Evolutionary conservation across 2,797 vertebrate species (phyloP), one percentile per base, ranked within the genome.

Genomic region (Enteromius unitaeniatus): DNA sequence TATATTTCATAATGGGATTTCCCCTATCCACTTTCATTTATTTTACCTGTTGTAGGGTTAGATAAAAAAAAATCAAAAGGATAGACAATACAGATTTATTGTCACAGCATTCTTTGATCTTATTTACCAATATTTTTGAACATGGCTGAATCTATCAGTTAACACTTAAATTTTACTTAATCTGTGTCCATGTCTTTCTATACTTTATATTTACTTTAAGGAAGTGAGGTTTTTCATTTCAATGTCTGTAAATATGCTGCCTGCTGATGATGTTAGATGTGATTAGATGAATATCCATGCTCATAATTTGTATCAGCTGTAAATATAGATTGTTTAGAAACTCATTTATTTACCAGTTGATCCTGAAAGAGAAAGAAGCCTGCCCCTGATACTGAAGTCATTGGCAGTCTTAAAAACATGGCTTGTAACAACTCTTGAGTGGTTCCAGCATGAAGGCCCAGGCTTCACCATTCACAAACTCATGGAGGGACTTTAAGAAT

Each of bases 331-430:
- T 47, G 60, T 78, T 78, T 78, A 78, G 40, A 64, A 78, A 78
- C 76, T 78, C 42, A 47, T 65, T 78, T 78, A 78, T 78, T 78
- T 78, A 78, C 76, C 76, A 78, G 76, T 78, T 65, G 76, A 47
- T 78, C 58, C 76, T 78, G 76, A 78, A 34, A 78, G 76, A 78
- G 76, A 78, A 78, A 65, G 76, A 78, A 78, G 76, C 76, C 76
- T 78, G 76, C 76, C 76, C 76, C 76, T 78, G 76, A 78, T 78
- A 78, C 76, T 78, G 40, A 78, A 78, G 76, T 78, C 76, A 78
- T 78, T 78, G 76, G 76, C 76, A 78, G 76, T 64, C 76, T 78
- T 78, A 78, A 78, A 78, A 78, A 78, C 76, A 78, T 78, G 76
- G 76, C 58, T 78, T 78, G 76, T 78, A 65, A 76, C 73, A 76